Evolutionary conservation across 30 jellyfish, hydroid and myxozoan genomes (phyloP), one percentile per base, ranked within the genome.

Genomic region (Morbakka virulenta): DNA sequence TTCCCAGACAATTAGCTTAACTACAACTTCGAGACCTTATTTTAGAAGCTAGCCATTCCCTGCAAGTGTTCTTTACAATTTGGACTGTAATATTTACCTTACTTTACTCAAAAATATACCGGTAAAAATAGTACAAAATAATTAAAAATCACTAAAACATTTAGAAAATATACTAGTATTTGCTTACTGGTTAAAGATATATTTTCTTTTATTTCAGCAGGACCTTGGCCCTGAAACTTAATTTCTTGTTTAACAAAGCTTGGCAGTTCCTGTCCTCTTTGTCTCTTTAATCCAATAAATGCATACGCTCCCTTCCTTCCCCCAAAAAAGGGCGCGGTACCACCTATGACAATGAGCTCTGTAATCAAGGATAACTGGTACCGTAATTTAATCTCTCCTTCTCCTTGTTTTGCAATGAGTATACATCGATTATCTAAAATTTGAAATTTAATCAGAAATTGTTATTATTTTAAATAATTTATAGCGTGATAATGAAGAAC

Each of bases 331-430:
- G 97, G 96, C n/a, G 96, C 95, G 2, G 49, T 72, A 23, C 90
- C 96, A 14, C 97, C 97, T 32, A 90, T 71, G 2, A 83, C 87
- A 31, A 90, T 64, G 28, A 90, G 74, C 35, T 73, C 76, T 4
- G 82, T 87, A 36, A 90, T 57, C 11, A 90, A 27, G 3, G 32
- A 2, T 17, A 76, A 69, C 50, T 61, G 87, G 67, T 76, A 64
- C 2, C 50, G 70, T 20, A 83, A 4, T 20, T 87, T 25, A 14
- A 90, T 32, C 4, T 62, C 73, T 12, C 89, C 97, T 63, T 83
- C 95, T 13, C 96, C 94, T 67, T 90, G 97, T 36, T 90, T 90
- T 30, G 83, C 97, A 22, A 90, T 36, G 24, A 83, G 80, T 3
- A 90, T 89, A 3, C 64, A 73, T 47, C 77, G 79, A 25, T 68